A percentile compares a stretch with the other conserved stretches of the same genome.
phyloP scores from a whole-genome alignment of 2,797 vertebrate species.

The Craterocephalus amniculus region DNA sequence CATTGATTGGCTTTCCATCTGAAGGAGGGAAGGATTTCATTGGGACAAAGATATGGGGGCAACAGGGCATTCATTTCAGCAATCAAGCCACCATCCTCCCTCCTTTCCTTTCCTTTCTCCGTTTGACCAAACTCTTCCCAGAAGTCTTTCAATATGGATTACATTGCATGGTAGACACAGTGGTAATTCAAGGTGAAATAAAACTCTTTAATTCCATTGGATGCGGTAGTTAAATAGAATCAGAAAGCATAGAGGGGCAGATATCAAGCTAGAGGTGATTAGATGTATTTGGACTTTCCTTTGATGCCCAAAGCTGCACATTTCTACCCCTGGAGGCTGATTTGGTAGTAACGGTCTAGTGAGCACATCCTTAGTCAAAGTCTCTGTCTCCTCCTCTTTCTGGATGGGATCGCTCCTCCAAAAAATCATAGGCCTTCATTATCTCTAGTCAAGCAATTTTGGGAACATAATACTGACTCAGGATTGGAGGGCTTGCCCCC shows the following conservation, averaged over 20 bases:
- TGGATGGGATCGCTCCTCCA: constrained; percentile 56
- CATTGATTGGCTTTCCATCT: constrained; percentile 78
- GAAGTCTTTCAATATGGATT: constrained; percentile 80
- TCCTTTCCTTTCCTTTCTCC: constrained; percentile 62
- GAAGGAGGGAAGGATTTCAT: constrained; percentile 77
- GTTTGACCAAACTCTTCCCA: constrained; percentile 79
- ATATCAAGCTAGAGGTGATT: constrained; percentile 66
- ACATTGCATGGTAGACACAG: constrained; percentile 57
- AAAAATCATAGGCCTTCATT: constrained; percentile 77
- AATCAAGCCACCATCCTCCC: constrained; percentile 72
- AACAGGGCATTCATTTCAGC: constrained; percentile 76
- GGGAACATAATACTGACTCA: constrained; percentile 81
- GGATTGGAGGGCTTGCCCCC: constrained; percentile 70
- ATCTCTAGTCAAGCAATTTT: constrained; percentile 78
- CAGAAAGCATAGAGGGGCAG: constrained; percentile 48
- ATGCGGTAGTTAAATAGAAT: constrained; percentile 43
- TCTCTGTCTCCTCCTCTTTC: constrained; percentile 74
- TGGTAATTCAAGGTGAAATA: constrained; percentile 81
- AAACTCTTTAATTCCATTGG: constrained; percentile 71
- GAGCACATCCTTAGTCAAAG: constrained; percentile 72
- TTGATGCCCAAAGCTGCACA: constrained; percentile 65
- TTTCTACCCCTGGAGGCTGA: constrained; percentile 70
- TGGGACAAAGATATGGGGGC: constrained; percentile 76
- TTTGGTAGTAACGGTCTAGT: constrained; percentile 78
- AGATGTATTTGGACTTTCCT: constrained; percentile 58